Conservation (phyloP, 2,797 vertebrate genomes). For the Manis crassicaudata region DNA sequence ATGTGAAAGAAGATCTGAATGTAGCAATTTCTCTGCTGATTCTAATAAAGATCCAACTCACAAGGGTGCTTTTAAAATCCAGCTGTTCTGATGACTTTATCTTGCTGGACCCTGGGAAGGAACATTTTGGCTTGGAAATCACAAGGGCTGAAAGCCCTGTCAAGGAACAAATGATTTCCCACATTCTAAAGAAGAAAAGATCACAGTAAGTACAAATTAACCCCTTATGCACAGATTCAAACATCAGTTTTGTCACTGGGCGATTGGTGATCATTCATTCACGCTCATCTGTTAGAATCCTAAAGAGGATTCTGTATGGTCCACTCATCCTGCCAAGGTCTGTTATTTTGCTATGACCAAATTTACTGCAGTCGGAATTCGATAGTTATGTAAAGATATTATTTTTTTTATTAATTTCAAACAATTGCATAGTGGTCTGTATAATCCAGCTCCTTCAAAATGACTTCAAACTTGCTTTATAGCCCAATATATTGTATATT, state of each 20-base stretch:
- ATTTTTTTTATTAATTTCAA: constrained; percentile 29
- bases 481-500: background rate
- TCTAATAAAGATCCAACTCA: constrained; percentile 44
- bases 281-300: background rate
- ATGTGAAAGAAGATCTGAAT: constrained; percentile 1
- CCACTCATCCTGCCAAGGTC: background rate
- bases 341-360: background rate
- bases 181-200: background rate
- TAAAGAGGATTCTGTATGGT: background rate
- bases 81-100: constrained; percentile 32
- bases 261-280: background rate
- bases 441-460: background rate
- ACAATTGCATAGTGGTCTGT: background rate
- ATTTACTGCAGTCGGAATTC: background rate
- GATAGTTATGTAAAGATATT: background rate
- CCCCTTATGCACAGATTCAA: background rate
- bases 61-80: constrained; percentile 37
- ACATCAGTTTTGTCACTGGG: background rate
- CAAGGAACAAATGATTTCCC: background rate
- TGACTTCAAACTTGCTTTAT: background rate
- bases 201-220: background rate
- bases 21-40: background rate
- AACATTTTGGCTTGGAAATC: constrained; percentile 27
- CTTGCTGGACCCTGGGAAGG: background rate
- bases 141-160: background rate